A percentile compares a stretch with the other conserved stretches of the same genome.
phyloP scores from a whole-genome alignment of 2,113 vertebrate genomes.

The Miniopterus natalensis region DNA sequence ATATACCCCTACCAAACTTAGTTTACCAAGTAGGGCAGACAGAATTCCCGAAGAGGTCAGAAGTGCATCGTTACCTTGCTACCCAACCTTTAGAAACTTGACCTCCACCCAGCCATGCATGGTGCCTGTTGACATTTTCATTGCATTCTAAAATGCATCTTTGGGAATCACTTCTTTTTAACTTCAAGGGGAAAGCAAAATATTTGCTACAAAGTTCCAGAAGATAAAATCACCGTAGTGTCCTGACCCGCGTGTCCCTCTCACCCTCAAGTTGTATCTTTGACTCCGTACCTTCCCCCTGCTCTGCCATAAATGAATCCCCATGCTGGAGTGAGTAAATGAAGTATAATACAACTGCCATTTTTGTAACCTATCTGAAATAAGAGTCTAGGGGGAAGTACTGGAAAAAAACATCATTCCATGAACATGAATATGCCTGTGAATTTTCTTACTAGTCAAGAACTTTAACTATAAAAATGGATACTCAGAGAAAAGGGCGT shows the following conservation, averaged over 20 bases:
- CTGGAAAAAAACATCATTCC: not conserved
- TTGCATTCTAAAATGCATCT: not conserved
- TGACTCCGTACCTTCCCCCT: not conserved
- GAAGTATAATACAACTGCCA: not conserved
- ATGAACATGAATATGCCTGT: not conserved
- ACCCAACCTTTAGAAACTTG: not conserved
- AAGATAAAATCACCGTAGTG: not conserved
- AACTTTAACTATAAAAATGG: not conserved
- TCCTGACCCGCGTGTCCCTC: not conserved
- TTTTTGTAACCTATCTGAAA: not conserved
- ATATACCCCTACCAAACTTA: not conserved
- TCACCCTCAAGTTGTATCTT: not conserved
- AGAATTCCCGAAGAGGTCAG: not conserved
- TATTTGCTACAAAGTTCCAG: not conserved
- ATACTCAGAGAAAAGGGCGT: not conserved
- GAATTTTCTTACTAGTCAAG: not conserved
- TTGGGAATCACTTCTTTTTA: not conserved
- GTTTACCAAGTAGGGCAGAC: not conserved
- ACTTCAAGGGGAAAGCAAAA: not conserved
- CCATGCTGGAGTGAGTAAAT: not conserved
- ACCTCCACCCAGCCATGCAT: accelerated
- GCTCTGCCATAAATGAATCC: not conserved
- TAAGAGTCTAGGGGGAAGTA: not conserved
- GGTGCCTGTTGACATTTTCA: not conserved
- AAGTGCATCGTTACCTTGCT: not conserved